phyloP scores from a whole-genome alignment of 2,888 invertebrate species.

The Cinara cedri region DNA sequence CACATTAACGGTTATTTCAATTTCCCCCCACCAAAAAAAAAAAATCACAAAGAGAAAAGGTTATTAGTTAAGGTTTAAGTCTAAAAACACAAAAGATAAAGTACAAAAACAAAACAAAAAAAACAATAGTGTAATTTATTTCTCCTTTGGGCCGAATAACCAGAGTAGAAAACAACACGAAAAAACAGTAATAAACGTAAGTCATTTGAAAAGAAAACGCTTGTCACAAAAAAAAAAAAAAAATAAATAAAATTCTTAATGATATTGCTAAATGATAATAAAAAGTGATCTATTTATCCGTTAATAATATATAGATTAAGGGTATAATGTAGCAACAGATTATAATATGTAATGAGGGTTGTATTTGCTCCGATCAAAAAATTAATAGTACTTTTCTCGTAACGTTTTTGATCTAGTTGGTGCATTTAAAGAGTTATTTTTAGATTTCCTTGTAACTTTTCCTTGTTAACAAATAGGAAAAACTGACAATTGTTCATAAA shows the following conservation, averaged over 20 bases:
- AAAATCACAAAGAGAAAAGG: slow-evolving; percentile 11
- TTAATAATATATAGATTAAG: too few relatives aligned
- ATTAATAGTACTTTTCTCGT: too few relatives aligned
- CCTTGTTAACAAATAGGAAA: too few relatives aligned
- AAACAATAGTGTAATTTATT: slow-evolving; percentile 52
- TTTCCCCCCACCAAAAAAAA: slow-evolving; percentile 1
- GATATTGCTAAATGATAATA: slow-evolving; percentile 16
- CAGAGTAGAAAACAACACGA: slow-evolving; percentile 40
- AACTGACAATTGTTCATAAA: too few relatives aligned
- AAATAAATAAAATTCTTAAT: too few relatives aligned
- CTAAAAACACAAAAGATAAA: slow-evolving; percentile 9
- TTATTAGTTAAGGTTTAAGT: slow-evolving; percentile 3
- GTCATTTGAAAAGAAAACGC: slow-evolving; percentile 39
- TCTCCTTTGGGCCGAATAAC: slow-evolving; percentile 45
- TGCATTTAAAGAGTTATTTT: too few relatives aligned
- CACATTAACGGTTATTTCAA: background rate
- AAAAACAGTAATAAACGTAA: slow-evolving; percentile 55
- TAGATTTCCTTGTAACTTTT: too few relatives aligned
- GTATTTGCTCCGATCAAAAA: too few relatives aligned
- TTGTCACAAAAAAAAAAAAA: slow-evolving; percentile 47
- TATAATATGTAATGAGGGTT: too few relatives aligned
- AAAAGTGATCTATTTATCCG: too few relatives aligned
- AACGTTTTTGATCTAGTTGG: too few relatives aligned
- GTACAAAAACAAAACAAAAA: slow-evolving; percentile 8
- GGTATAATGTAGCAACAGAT: too few relatives aligned